Percentiles rank a stretch among this genome's conserved stretches.
phyloP scores from a whole-genome alignment of 2,797 vertebrate genomes.

The Buceros bicornis region DNA sequence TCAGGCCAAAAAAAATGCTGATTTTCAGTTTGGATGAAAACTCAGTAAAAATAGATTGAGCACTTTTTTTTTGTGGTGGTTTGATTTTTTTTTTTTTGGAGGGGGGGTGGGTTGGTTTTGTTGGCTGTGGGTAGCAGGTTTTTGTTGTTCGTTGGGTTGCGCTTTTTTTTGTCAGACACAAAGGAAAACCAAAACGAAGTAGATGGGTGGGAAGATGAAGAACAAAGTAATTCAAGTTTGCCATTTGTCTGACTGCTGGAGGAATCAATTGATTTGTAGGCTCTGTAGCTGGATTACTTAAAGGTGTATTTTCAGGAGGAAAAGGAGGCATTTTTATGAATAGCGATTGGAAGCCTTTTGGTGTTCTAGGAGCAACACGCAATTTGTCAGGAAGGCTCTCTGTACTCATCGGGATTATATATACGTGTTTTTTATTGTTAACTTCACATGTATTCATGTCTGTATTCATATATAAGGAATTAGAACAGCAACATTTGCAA shows the following conservation, averaged over 20 bases:
- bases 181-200: neutral
- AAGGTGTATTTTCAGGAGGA: neutral
- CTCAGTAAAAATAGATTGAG: neutral
- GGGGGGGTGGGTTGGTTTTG: neutral
- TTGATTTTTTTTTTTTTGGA: neutral
- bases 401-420: neutral
- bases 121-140: neutral
- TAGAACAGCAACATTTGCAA: neutral
- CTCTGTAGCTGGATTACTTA: neutral
- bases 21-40: neutral
- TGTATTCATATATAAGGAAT: neutral
- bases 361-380: neutral
- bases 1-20: neutral
- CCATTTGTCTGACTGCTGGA: neutral
- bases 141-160: neutral
- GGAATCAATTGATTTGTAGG: neutral
- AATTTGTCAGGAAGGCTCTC: neutral
- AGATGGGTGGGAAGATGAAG: neutral
- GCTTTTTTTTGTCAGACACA: neutral
- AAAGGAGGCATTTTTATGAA: constrained; percentile 1
- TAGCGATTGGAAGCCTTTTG: neutral
- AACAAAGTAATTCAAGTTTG: neutral
- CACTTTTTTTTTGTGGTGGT: rapidly evolving
- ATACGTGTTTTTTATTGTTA: neutral
- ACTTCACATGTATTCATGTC: neutral